A percentile compares a stretch with the other conserved stretches of the same genome.
phyloP scores from a whole-genome alignment of 2,888 invertebrate genomes.

The Chesias legatella region DNA sequence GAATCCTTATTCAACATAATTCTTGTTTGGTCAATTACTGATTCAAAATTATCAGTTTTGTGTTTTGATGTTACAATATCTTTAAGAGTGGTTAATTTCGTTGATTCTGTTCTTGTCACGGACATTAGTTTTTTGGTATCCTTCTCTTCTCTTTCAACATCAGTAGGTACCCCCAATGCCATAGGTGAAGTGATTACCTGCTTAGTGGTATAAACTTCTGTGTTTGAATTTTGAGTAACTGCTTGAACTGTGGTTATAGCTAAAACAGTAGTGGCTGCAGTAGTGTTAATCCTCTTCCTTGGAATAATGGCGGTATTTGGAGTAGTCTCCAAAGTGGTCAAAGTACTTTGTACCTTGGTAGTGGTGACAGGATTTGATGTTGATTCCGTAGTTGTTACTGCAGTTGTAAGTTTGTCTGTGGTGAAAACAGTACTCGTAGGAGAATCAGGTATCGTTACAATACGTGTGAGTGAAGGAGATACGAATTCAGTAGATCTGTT shows the following conservation, averaged over 20 bases:
- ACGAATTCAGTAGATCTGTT: constrained; percentile 2
- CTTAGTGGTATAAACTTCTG: neutral
- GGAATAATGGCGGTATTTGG: neutral
- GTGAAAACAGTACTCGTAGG: neutral
- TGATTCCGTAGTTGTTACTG: neutral
- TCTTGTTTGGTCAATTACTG: constrained; percentile 24
- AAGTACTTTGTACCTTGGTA: neutral
- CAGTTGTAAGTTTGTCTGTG: constrained; percentile 5
- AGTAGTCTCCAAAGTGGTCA: neutral
- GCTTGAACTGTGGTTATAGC: constrained; percentile 17
- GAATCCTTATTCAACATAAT: constrained; percentile 22
- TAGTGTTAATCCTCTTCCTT: neutral
- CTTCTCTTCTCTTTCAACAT: no score
- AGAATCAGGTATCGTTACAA: neutral
- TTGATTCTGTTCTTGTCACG: neutral
- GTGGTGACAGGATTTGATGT: constrained; percentile 9
- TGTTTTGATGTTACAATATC: constrained; percentile 24
- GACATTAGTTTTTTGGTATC: neutral
- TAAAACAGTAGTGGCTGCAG: constrained; percentile 2
- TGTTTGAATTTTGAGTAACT: constrained; percentile 17
- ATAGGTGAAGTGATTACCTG: neutral
- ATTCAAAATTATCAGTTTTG: constrained; percentile 12
- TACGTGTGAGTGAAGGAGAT: constrained; percentile 4
- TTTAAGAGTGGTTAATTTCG: constrained; percentile 8
- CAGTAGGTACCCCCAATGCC: no score